Conservation (phyloP, 53 echinoderm and acorn worm species). For the Temnopleurus reevesii region DNA sequence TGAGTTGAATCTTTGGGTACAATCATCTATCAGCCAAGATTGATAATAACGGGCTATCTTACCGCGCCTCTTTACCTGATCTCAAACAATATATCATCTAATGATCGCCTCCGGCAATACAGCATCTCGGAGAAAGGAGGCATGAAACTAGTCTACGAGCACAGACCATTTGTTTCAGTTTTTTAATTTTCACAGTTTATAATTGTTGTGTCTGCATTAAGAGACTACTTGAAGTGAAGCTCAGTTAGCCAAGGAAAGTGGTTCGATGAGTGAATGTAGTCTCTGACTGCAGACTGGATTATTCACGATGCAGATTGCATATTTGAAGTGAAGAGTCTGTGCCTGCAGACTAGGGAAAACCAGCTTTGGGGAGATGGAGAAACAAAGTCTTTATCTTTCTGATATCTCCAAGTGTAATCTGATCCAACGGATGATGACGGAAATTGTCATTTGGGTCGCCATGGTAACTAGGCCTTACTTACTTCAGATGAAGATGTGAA, state of each 20-base stretch:
- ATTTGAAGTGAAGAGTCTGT: no score
- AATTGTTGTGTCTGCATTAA: no score
- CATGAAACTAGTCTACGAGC: not conserved
- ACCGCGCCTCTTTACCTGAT: not conserved
- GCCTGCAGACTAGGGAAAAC: no score
- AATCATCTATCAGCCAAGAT: not conserved
- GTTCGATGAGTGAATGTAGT: no score
- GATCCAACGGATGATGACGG: not conserved
- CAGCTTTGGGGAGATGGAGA: not conserved
- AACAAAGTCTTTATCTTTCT: slow-evolving; percentile 26
- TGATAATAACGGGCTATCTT: not conserved
- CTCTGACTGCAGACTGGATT: no score
- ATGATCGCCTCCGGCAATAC: not conserved
- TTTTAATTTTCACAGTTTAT: no score
- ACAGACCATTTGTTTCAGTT: no score
- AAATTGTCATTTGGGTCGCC: slow-evolving; percentile 57
- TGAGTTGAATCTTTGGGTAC: slow-evolving; percentile 4
- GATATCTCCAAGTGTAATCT: not conserved
- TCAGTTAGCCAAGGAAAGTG: no score
- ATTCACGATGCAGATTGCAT: no score
- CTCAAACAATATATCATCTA: slow-evolving; percentile 16
- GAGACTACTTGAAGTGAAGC: no score
- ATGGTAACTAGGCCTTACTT: slow-evolving; percentile 8
- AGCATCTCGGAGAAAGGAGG: not conserved
- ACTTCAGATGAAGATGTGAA: slow-evolving; percentile 23